Evolutionary conservation across 2,113 vertebrate genomes (phyloP), one percentile per base, ranked within the genome.

Genomic region (Oncorhynchus clarkii): DNA sequence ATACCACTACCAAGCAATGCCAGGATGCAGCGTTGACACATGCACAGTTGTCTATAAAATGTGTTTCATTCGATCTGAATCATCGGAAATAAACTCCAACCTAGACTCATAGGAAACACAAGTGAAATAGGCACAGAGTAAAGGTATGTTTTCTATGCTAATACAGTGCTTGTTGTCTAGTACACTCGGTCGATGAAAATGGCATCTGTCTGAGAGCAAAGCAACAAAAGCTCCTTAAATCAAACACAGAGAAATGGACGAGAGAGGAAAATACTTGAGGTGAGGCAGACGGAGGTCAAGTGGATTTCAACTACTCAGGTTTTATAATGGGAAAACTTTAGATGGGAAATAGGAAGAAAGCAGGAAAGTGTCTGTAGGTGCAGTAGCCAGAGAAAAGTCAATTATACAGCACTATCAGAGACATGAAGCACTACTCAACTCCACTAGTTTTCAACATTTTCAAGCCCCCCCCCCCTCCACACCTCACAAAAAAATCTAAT

Each of bases 221-320:
- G 39, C 39, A 45, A 45, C 39, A 45, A 45, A 45, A 12, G 39
- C 39, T 11, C 8, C 39, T 45, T 45, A 45, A 45, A 45, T 45
- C 39, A 8, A 45, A 80, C 74, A 82, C 64, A 73, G 13, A 78
- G 57, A 78, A 14, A 78, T 68, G 76, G 60, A 65, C 70, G 5
- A 77, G 59, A 78, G 76, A 68, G 60, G 74, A 78, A 73, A 45
- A 70, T 71, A 74, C 79, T 80, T 71, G 65, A 80, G 12, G 24
- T 54, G n/a, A 71, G 67, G 72, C 67, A 65, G 72, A 70, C 67
- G 68, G 80, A 79, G 76, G 84, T 87, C 87, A 79, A 89, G 89
- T 80, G 80, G 76, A 89, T 88, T 89, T 89, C 70, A 84, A 78
- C 77, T 77, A 79, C 78, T 80, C 71, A 86, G 73, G 71, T 83